phyloP scores from a whole-genome alignment of 2,797 vertebrate species.

The Podargus strigoides region DNA sequence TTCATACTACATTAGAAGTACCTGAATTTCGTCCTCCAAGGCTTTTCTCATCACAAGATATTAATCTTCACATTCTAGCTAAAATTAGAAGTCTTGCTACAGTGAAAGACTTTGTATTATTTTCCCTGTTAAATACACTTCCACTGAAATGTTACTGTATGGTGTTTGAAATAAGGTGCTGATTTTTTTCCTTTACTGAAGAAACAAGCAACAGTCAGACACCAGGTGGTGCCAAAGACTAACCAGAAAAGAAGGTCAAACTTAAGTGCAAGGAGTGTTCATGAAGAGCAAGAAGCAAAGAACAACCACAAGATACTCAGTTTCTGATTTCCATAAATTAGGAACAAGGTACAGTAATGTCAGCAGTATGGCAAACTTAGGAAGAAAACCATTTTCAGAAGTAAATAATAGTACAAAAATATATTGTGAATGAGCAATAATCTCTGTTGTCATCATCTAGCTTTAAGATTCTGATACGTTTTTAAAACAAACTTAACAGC shows the following conservation, averaged over 20 bases:
- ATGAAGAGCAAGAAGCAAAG: not conserved
- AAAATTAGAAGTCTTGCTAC: not conserved
- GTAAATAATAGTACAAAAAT: not conserved
- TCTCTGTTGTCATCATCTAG: not conserved
- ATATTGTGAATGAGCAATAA: not conserved
- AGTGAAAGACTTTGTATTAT: not conserved
- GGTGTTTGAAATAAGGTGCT: not conserved
- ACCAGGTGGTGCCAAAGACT: constrained; percentile 24
- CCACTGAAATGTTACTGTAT: not conserved
- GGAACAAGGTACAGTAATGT: accelerated
- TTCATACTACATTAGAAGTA: not conserved
- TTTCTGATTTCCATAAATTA: not conserved
- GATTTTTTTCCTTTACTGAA: not conserved
- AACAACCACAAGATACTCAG: not conserved
- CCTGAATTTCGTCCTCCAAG: not conserved
- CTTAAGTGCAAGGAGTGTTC: not conserved
- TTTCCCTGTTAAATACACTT: not conserved
- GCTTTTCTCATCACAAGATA: not conserved
- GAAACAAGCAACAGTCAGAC: not conserved
- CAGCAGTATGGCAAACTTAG: not conserved
- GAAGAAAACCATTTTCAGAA: not conserved
- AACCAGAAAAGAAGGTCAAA: not conserved
- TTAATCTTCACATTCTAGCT: not conserved
- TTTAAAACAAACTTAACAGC: not conserved
- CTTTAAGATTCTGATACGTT: not conserved